These are phyloP conservation scores for Neosilurus mollespiculum DNA, from an alignment of 2,797 vertebrate species.

Conservation along the genomic window DNA sequence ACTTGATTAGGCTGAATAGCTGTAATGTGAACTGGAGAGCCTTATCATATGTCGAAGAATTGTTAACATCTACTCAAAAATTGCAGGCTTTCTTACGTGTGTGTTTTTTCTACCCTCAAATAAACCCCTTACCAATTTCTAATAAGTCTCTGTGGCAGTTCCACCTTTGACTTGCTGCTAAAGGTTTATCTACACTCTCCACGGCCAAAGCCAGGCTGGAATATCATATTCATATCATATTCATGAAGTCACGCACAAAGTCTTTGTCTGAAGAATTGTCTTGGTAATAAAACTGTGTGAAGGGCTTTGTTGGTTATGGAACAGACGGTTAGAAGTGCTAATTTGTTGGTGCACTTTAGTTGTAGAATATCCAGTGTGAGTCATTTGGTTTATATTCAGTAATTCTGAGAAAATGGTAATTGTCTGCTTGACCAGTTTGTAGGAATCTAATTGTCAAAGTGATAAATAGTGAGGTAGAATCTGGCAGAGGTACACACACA, in stretches of 20 bases:
- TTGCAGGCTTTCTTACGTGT: no score
- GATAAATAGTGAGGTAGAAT: background rate
- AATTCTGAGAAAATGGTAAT: background rate
- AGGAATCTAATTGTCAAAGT: slow-evolving; percentile 8
- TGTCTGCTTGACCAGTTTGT: slow-evolving; percentile 12
- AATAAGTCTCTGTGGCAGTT: background rate
- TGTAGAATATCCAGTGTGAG: background rate
- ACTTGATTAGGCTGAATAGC: background rate
- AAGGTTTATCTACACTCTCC: background rate
- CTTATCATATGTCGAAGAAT: background rate
- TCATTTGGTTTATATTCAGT: background rate
- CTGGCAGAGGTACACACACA: no score
- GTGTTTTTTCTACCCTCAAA: background rate
- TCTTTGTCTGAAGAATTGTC: background rate
- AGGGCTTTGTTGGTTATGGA: background rate
- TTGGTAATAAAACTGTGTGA: background rate
- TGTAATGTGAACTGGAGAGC: background rate
- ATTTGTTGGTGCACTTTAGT: background rate
- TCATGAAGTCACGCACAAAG: background rate
- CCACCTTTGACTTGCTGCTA: background rate
- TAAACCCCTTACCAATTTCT: background rate
- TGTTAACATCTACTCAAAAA: background rate
- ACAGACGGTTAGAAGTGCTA: background rate
- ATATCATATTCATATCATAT: background rate
- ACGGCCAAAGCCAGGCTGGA: background rate